A percentile compares a stretch with the other conserved stretches of the same genome.
These are phyloP conservation scores for Octopus sinensis DNA, from an alignment of 1,140 invertebrate species.

Conservation along the genomic window DNA sequence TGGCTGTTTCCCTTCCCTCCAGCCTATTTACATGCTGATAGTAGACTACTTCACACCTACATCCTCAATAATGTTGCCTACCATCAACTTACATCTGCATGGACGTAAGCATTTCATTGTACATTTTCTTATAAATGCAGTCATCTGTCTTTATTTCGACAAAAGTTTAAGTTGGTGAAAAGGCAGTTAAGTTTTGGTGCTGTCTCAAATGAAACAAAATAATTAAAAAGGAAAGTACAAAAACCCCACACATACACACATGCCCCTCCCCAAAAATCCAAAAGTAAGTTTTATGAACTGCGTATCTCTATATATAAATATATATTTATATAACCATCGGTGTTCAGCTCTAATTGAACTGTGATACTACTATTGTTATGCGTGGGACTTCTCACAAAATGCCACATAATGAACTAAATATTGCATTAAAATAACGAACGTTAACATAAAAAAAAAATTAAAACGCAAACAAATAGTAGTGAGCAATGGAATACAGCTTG, in stretches of 20 bases:
- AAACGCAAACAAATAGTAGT: conserved; percentile 10
- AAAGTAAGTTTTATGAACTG: conserved; percentile 2
- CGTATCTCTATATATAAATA: background rate
- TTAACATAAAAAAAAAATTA: conserved; percentile 1
- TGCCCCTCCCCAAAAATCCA: background rate
- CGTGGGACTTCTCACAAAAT: background rate
- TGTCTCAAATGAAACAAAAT: background rate
- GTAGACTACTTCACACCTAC: background rate
- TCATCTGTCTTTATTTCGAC: background rate
- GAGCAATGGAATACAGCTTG: conserved; percentile 1
- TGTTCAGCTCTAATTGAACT: conserved; percentile 2
- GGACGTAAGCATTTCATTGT: background rate
- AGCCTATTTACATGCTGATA: background rate
- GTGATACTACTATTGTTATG: background rate
- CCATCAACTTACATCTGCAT: conserved; percentile 6
- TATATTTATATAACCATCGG: background rate
- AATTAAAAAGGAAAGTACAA: background rate
- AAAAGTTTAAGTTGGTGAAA: background rate
- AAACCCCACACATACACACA: no score
- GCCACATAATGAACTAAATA: conserved; percentile 9
- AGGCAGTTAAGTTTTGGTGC: background rate
- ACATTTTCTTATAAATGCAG: background rate
- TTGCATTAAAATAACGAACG: conserved; percentile 9
- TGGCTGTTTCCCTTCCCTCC: background rate
- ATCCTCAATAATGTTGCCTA: conserved; percentile 4